These are phyloP conservation scores for Drosophila punjabiensis DNA, from an alignment of 1,140 invertebrate genomes.

Conservation along the genomic window DNA sequence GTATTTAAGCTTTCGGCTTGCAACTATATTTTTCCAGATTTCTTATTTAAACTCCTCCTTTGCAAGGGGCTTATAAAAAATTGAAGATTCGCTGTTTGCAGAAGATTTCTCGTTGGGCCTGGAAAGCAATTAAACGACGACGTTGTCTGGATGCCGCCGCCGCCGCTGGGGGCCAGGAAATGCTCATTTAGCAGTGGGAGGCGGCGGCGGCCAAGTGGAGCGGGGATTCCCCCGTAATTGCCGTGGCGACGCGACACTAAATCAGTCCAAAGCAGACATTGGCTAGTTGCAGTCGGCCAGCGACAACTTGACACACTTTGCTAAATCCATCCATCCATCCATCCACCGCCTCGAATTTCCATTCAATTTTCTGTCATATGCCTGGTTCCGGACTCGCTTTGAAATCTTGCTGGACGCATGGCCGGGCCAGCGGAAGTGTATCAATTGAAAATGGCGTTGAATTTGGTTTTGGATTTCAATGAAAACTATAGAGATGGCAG, in stretches of 20 bases:
- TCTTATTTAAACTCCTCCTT: constrained; percentile 35
- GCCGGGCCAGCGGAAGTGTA: constrained; percentile 63
- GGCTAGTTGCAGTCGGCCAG: constrained; percentile 59
- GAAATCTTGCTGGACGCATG: constrained; percentile 60
- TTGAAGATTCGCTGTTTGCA: constrained; percentile 62
- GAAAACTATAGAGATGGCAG: neutral
- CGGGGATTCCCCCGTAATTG: constrained; percentile 72
- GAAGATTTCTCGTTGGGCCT: constrained; percentile 77
- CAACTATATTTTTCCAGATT: constrained; percentile 3
- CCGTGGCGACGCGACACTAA: constrained; percentile 73
- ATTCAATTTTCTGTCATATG: constrained; percentile 39
- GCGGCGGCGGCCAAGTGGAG: constrained; percentile 7
- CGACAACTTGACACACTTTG: constrained; percentile 77
- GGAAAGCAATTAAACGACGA: constrained; percentile 82
- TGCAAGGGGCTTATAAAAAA: constrained; percentile 61
- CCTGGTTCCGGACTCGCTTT: constrained; percentile 52
- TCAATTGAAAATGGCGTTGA: constrained; percentile 76
- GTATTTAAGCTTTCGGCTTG: constrained; percentile 10
- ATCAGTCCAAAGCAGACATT: constrained; percentile 79
- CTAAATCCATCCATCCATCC: constrained; percentile 41
- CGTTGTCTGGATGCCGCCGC: constrained; percentile 69
- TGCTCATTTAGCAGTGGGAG: constrained; percentile 80
- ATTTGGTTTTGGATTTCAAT: constrained; percentile 71
- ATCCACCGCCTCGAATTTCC: constrained; percentile 55
- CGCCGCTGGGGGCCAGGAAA: constrained; percentile 84